These are phyloP conservation scores for Ascidia mentula DNA, from an alignment of 23 tunicate genomes.

Conservation along the genomic window DNA sequence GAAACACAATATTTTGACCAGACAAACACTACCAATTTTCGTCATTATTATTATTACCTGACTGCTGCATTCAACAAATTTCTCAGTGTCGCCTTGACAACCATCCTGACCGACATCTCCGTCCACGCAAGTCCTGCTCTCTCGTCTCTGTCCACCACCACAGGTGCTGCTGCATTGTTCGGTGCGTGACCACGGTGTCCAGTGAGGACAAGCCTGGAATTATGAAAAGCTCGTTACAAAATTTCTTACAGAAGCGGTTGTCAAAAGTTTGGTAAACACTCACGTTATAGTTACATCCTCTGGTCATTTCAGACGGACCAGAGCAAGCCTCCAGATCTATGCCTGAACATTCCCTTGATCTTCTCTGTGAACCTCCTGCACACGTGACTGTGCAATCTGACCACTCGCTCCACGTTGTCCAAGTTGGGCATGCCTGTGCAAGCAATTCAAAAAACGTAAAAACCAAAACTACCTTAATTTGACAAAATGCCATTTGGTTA, in stretches of 20 bases:
- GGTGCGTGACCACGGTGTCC: slow-evolving; percentile 57
- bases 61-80: slow-evolving; percentile 32
- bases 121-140: slow-evolving; percentile 23
- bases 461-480: too few species aligned
- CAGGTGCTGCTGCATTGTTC: slow-evolving; percentile 39
- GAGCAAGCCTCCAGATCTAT: slow-evolving; percentile 30
- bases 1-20: not conserved
- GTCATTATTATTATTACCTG: slow-evolving; percentile 20
- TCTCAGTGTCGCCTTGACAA: slow-evolving; percentile 15
- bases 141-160: slow-evolving; percentile 33
- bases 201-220: slow-evolving; percentile 56
- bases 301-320: slow-evolving; percentile 10
- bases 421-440: slow-evolving; percentile 27
- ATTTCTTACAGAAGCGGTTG: not conserved
- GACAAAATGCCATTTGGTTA: too few species aligned
- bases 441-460: too few species aligned
- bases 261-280: not conserved
- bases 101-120: slow-evolving; percentile 43
- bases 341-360: slow-evolving; percentile 24
- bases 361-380: slow-evolving; percentile 38
- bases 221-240: not conserved
- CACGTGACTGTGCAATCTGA: slow-evolving; percentile 61
- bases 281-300: slow-evolving; percentile 54
- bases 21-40: not conserved
- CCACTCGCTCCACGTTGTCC: slow-evolving; percentile 57